phyloP scores from a whole-genome alignment of 2,113 vertebrate genomes.

The Corythornis madagascariensis region DNA sequence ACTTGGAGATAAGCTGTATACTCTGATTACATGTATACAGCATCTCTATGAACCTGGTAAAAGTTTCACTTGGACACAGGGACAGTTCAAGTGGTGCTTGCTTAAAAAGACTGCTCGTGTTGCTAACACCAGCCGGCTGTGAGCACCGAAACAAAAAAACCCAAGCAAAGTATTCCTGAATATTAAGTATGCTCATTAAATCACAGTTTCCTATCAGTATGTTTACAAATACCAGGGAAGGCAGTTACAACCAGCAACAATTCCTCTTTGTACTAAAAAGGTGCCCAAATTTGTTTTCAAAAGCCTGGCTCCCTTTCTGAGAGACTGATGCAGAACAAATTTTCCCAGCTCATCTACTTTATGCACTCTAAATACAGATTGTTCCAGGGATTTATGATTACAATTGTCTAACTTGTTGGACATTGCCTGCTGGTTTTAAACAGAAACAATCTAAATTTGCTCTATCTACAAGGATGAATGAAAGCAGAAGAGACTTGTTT shows the following conservation, averaged over 20 bases:
- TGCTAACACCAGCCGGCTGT: neutral
- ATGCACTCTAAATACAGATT: neutral
- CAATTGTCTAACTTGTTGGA: neutral
- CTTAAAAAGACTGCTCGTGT: neutral
- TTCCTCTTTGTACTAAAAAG: neutral
- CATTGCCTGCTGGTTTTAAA: conserved; percentile 26
- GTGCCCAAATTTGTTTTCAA: neutral
- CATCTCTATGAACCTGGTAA: neutral
- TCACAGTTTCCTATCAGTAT: neutral
- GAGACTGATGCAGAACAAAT: neutral
- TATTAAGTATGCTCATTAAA: neutral
- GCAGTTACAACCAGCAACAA: neutral
- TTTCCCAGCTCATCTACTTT: neutral
- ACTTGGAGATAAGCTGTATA: neutral
- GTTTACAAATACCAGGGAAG: neutral
- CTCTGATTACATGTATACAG: neutral
- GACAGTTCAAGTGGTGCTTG: neutral
- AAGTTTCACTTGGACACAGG: neutral
- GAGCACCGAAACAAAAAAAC: neutral
- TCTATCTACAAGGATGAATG: neutral
- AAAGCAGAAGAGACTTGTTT: conserved; percentile 1
- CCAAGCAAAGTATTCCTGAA: neutral
- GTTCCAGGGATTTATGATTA: conserved; percentile 9
- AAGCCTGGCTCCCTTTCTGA: neutral
- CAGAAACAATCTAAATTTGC: neutral